A percentile compares a stretch with the other conserved stretches of the same genome.
phyloP scores from a whole-genome alignment of 2,888 invertebrate genomes.

The Eupithecia inturbata region DNA sequence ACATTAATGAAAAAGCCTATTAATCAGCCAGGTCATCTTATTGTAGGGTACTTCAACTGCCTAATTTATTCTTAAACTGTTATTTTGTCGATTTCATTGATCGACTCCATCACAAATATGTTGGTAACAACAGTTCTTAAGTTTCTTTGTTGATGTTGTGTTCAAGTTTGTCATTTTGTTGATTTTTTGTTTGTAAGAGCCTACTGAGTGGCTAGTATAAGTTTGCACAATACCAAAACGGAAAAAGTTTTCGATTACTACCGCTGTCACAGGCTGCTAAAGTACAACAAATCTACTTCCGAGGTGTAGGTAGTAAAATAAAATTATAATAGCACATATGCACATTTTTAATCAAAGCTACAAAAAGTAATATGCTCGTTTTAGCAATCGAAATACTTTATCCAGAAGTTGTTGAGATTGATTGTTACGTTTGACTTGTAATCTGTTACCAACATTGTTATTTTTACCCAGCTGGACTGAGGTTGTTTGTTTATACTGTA shows the following conservation, averaged over 20 bases:
- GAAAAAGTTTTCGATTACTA: neutral
- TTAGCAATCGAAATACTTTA: neutral
- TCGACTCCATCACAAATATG: neutral
- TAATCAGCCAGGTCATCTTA: neutral
- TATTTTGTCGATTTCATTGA: neutral
- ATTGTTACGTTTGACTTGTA: constrained; percentile 41
- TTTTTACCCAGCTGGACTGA: constrained; percentile 14
- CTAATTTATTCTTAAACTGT: neutral
- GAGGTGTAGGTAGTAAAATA: neutral
- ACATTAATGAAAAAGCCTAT: neutral
- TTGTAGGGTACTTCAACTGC: neutral
- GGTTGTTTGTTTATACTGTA: neutral
- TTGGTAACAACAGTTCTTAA: constrained; percentile 2
- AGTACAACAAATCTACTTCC: neutral
- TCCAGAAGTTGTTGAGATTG: neutral
- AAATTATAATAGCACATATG: neutral
- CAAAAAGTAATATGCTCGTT: neutral
- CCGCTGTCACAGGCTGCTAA: neutral
- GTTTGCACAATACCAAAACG: neutral
- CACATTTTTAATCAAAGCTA: neutral
- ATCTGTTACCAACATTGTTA: constrained; percentile 15
- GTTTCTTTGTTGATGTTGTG: constrained; percentile 38
- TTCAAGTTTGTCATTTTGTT: constrained; percentile 43
- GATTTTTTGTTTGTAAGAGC: constrained; percentile 23
- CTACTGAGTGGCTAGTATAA: neutral